A percentile compares a stretch with the other conserved stretches of the same genome.
These are phyloP conservation scores for Temnothorax nylanderi DNA, from an alignment of 1,140 invertebrate species.

Conservation along the genomic window DNA sequence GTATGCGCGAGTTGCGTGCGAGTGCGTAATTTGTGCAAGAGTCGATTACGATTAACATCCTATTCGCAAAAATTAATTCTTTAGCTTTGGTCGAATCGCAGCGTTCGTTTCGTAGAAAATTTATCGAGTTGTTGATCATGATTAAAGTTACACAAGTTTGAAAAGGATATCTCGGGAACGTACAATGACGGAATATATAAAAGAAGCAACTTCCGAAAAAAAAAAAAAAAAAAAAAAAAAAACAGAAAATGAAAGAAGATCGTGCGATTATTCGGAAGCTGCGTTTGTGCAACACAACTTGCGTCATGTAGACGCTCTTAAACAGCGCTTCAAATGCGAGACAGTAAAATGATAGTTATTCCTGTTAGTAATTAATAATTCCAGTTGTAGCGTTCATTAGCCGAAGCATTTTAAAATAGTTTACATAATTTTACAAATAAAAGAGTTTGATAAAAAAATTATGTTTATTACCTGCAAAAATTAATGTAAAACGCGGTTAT, in stretches of 20 bases:
- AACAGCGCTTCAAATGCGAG: not conserved
- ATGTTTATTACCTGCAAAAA: not conserved
- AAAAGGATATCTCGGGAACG: not conserved
- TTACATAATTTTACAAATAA: slow-evolving; percentile 28
- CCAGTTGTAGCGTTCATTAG: not conserved
- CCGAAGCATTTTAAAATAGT: not conserved
- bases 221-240: no score
- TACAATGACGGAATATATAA: not conserved
- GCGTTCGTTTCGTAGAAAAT: slow-evolving; percentile 62
- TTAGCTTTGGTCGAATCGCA: slow-evolving; percentile 64
- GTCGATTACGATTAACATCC: slow-evolving; percentile 43
- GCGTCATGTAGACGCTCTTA: not conserved
- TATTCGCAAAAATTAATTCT: slow-evolving; percentile 61
- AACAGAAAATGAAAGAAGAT: not conserved
- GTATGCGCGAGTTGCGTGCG: slow-evolving; percentile 47
- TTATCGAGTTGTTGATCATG: slow-evolving; percentile 22
- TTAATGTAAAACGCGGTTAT: slow-evolving; percentile 18
- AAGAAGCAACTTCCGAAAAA: not conserved
- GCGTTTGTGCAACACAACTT: slow-evolving; percentile 49
- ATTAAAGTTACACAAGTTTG: not conserved
- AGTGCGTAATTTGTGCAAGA: slow-evolving; percentile 62
- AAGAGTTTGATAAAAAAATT: not conserved
- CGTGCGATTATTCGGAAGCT: not conserved
- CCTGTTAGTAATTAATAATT: not conserved
- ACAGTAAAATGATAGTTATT: not conserved